Conservation (phyloP, 2,797 vertebrate species). For the Macropodus opercularis region DNA sequence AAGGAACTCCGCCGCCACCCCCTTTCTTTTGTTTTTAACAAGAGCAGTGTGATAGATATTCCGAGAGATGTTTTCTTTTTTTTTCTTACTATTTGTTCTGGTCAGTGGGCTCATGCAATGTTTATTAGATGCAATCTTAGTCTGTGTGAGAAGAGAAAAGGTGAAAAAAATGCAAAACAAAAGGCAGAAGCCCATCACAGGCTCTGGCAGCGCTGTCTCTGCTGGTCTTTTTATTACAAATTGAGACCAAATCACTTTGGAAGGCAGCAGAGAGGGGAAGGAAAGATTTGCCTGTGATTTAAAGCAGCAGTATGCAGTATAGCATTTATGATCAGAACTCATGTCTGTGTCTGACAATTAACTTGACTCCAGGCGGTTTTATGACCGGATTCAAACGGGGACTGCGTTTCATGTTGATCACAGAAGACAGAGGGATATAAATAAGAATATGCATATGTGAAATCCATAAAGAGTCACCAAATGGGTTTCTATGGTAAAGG, state of each 20-base stretch:
- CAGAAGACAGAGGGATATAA: constrained; percentile 72
- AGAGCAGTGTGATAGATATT: constrained; percentile 76
- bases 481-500: constrained; percentile 66
- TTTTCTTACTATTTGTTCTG: constrained; percentile 75
- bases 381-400: constrained; percentile 73
- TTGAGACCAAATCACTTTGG: constrained; percentile 79
- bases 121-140: constrained; percentile 83
- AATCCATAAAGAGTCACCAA: constrained; percentile 73
- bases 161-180: constrained; percentile 74
- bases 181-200: constrained; percentile 63
- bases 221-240: constrained; percentile 80
- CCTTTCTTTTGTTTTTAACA: constrained; percentile 65
- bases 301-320: constrained; percentile 75
- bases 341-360: constrained; percentile 80
- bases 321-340: constrained; percentile 81
- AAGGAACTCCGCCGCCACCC: constrained; percentile 51
- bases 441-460: constrained; percentile 77
- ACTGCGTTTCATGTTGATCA: constrained; percentile 73
- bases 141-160: constrained; percentile 74
- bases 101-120: constrained; percentile 77
- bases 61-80: constrained; percentile 71
- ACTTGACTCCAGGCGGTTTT: constrained; percentile 80
- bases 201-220: constrained; percentile 54
- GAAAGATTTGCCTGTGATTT: constrained; percentile 75
- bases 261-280: constrained; percentile 69